phyloP scores from a whole-genome alignment of 2,888 invertebrate genomes.

The Molanna angustata region DNA sequence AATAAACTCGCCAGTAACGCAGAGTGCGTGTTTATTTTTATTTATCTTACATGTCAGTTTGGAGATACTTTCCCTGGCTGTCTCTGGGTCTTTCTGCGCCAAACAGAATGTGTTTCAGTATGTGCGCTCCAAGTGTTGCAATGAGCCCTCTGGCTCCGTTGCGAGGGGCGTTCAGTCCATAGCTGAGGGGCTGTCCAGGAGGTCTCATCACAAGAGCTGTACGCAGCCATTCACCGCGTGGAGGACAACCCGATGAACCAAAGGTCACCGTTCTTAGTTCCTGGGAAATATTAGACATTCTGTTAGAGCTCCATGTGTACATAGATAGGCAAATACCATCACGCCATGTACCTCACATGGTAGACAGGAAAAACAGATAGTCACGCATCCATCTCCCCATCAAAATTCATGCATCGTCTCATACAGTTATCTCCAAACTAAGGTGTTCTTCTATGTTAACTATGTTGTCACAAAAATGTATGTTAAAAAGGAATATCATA shows the following conservation, averaged over 20 bases:
- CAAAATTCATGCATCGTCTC: too few relatives aligned
- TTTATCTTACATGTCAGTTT: conserved; percentile 54
- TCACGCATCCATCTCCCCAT: too few relatives aligned
- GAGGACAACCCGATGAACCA: conserved; percentile 64
- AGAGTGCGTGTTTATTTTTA: too few relatives aligned
- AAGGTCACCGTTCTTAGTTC: conserved; percentile 62
- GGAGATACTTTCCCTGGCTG: conserved; percentile 50
- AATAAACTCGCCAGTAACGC: too few relatives aligned
- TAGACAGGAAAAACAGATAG: too few relatives aligned
- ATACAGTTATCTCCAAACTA: too few relatives aligned
- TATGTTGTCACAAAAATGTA: too few relatives aligned
- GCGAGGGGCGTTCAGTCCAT: conserved; percentile 63
- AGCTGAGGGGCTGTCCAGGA: conserved; percentile 57
- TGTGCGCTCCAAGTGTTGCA: conserved; percentile 62
- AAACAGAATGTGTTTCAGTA: conserved; percentile 68
- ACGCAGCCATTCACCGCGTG: conserved; percentile 70
- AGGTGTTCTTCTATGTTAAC: too few relatives aligned
- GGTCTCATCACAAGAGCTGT: conserved; percentile 65
- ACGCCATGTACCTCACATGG: too few relatives aligned
- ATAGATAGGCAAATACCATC: too few relatives aligned
- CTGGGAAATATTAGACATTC: conserved; percentile 43
- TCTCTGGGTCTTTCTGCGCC: conserved; percentile 46
- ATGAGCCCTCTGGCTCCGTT: conserved; percentile 63
- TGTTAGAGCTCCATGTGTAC: too few relatives aligned
- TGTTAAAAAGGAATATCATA: too few relatives aligned